Evolutionary conservation across 2,888 invertebrate genomes (phyloP).

Genomic region (Dendrolimus pini): DNA sequence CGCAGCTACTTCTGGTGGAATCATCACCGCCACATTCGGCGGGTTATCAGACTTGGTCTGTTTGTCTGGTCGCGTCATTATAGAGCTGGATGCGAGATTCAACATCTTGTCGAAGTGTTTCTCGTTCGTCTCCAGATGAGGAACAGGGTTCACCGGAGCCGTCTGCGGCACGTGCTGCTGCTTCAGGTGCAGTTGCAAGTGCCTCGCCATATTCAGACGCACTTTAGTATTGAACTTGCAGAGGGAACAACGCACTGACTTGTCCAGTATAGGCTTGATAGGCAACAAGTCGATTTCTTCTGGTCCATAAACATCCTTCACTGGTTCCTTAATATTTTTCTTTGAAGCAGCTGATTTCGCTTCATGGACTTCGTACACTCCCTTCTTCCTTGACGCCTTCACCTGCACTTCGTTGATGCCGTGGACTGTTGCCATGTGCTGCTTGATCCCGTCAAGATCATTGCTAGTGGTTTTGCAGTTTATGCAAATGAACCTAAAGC

Average conservation of each 20-base stretch:
- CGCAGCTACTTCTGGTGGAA: slow-evolving; percentile 32
- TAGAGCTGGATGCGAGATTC: slow-evolving; percentile 86
- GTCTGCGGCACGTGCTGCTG: slow-evolving; percentile 79
- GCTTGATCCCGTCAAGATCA: slow-evolving; percentile 4
- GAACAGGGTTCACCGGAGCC: slow-evolving; percentile 89
- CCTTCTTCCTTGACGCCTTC: background rate
- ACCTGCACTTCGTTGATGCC: background rate
- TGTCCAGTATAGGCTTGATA: slow-evolving; percentile 78
- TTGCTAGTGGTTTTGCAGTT: slow-evolving; percentile 3
- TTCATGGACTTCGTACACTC: background rate
- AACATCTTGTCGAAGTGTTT: slow-evolving; percentile 91
- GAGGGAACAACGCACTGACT: slow-evolving; percentile 77
- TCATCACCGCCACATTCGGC: slow-evolving; percentile 10
- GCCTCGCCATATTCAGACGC: slow-evolving; percentile 82
- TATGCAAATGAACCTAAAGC: slow-evolving; percentile 1
- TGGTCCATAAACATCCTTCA: slow-evolving; percentile 57
- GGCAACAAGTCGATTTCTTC: slow-evolving; percentile 81
- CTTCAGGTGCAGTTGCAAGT: slow-evolving; percentile 81
- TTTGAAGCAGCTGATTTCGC: background rate
- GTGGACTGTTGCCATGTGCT: slow-evolving; percentile 6
- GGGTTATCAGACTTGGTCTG: slow-evolving; percentile 22
- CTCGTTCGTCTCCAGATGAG: slow-evolving; percentile 85
- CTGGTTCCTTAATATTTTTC: slow-evolving; percentile 25
- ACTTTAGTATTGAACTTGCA: slow-evolving; percentile 84
- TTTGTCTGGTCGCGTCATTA: slow-evolving; percentile 27